phyloP scores from a whole-genome alignment of 1,140 invertebrate genomes.

The Drosophila ohnishii region DNA sequence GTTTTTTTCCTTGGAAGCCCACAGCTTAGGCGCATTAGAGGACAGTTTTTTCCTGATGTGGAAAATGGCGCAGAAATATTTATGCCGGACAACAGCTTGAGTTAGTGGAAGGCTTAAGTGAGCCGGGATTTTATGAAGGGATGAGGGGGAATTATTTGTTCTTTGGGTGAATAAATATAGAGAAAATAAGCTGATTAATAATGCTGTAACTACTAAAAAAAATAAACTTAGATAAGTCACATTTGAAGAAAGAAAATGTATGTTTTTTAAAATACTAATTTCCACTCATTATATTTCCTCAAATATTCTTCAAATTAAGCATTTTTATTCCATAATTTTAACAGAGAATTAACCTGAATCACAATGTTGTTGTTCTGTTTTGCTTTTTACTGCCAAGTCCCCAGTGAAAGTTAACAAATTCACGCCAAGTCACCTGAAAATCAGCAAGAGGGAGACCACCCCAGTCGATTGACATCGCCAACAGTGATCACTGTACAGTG shows the following conservation, averaged over 20 bases:
- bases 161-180: not conserved
- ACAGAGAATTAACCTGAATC: not conserved
- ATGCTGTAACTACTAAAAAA: not conserved
- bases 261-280: too few species aligned
- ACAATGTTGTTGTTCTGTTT: too few species aligned
- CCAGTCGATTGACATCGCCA: conserved; percentile 55
- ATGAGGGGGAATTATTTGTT: not conserved
- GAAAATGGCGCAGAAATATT: conserved; percentile 38
- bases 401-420: conserved; percentile 80
- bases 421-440: conserved; percentile 81
- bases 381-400: not conserved
- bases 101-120: conserved; percentile 46
- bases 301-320: not conserved
- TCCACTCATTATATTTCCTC: too few species aligned
- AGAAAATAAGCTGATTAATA: not conserved
- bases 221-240: not conserved
- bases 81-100: conserved; percentile 40
- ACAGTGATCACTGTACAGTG: conserved; percentile 31
- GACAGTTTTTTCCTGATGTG: conserved; percentile 26
- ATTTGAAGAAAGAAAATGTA: not conserved
- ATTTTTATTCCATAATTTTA: not conserved
- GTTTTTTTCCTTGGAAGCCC: conserved; percentile 13
- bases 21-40: conserved; percentile 51
- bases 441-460: conserved; percentile 74
- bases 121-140: not conserved